These are phyloP conservation scores for Lepidurus apus DNA, from an alignment of 1,140 invertebrate genomes.

Conservation along the genomic window DNA sequence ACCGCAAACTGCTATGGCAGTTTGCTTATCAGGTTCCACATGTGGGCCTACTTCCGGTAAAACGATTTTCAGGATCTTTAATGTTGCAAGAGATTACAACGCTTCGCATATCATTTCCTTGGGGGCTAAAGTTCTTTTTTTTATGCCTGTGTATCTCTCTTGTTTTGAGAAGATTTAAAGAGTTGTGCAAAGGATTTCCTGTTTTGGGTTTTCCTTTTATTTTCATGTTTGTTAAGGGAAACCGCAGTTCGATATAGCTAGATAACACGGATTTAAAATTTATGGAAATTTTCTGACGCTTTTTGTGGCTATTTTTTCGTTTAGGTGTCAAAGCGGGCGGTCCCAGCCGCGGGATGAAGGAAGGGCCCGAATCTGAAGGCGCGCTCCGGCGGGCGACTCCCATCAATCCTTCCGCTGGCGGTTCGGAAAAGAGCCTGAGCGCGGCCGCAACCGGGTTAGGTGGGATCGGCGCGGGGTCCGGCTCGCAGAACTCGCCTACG, in stretches of 20 bases:
- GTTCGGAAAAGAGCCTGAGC: conserved; percentile 24
- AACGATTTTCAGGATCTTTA: no score
- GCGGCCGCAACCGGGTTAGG: not conserved
- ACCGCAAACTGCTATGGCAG: not conserved
- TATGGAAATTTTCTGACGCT: not conserved
- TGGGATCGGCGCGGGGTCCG: not conserved
- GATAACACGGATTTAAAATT: not conserved
- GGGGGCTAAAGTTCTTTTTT: no score
- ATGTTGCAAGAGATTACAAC: no score
- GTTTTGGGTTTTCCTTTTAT: no score
- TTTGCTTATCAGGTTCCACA: conserved; percentile 12
- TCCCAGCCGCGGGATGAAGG: conserved; percentile 25
- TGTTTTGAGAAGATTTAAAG: no score
- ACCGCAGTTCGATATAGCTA: no score
- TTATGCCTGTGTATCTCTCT: no score
- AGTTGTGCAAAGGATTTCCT: no score
- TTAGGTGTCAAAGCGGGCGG: conserved; percentile 14
- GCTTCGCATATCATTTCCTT: no score
- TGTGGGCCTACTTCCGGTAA: conserved; percentile 11
- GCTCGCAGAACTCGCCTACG: not conserved
- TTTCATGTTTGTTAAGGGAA: no score
- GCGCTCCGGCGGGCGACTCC: conserved; percentile 26
- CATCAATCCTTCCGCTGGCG: conserved; percentile 20
- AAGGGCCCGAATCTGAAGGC: conserved; percentile 27
- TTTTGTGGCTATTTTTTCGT: not conserved